phyloP scores from a whole-genome alignment of 2,113 vertebrate genomes.

The Phocoena phocoena region DNA sequence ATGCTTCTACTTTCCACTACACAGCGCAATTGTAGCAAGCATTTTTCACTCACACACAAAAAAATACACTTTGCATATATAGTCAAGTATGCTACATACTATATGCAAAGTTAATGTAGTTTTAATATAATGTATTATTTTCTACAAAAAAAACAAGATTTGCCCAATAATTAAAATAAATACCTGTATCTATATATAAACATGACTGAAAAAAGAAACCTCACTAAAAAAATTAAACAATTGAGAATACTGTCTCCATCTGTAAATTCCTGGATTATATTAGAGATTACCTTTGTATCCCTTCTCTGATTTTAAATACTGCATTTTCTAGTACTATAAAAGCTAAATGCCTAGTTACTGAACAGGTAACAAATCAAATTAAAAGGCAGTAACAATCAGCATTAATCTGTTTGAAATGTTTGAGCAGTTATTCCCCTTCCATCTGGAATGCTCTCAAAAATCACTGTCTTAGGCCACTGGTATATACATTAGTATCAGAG shows the following conservation, averaged over 20 bases:
- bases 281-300: neutral
- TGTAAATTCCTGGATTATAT: conserved; percentile 6
- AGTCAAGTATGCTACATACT: neutral
- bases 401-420: neutral
- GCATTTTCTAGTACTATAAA: conserved; percentile 35
- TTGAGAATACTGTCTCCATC: neutral
- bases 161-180: neutral
- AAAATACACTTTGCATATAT: neutral
- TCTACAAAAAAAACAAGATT: conserved; percentile 13
- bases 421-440: neutral
- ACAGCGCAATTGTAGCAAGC: conserved; percentile 40
- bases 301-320: conserved; percentile 20
- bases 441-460: neutral
- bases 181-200: neutral
- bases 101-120: neutral
- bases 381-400: conserved; percentile 7
- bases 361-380: neutral
- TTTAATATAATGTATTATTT: conserved; percentile 16
- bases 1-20: conserved; percentile 72
- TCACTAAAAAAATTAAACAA: conserved; percentile 39
- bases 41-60: conserved; percentile 34
- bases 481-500: neutral
- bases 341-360: neutral
- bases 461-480: neutral
- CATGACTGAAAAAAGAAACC: neutral